A percentile compares a stretch with the other conserved stretches of the same genome.
phyloP scores from a whole-genome alignment of 2,888 invertebrate species.

The Ophion costatus region DNA sequence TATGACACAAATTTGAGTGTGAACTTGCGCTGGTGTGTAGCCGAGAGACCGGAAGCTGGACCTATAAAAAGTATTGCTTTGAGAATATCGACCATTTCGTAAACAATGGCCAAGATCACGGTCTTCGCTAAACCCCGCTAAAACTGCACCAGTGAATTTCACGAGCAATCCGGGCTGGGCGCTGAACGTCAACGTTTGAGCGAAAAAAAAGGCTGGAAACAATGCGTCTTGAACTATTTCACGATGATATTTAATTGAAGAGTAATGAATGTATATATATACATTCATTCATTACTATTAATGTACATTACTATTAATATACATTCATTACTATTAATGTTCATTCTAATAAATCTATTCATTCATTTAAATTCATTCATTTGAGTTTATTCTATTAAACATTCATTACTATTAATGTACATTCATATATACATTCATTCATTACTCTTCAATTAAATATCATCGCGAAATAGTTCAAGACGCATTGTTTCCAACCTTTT shows the following conservation, averaged over 20 bases:
- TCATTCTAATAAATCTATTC: no score
- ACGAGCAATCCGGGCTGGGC: neutral
- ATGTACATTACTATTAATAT: no score
- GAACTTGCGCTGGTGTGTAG: conserved; percentile 67
- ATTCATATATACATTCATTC: no score
- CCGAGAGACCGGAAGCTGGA: conserved; percentile 67
- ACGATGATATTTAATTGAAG: neutral
- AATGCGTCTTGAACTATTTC: neutral
- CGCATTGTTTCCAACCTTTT: neutral
- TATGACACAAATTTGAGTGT: conserved; percentile 59
- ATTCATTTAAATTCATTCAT: no score
- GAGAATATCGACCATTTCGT: conserved; percentile 75
- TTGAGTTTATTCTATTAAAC: no score
- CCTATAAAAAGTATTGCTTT: conserved; percentile 75
- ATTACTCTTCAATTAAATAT: neutral
- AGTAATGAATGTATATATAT: no score
- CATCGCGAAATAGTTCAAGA: neutral
- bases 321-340: no score
- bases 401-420: no score
- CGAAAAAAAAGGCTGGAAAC: neutral
- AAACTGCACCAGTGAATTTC: neutral
- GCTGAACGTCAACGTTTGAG: neutral
- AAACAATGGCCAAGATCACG: conserved; percentile 75
- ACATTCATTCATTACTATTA: no score
- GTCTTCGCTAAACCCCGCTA: conserved; percentile 52